A percentile compares a stretch with the other conserved stretches of the same genome.
Evolutionary conservation across 2,888 invertebrate species (phyloP).

Genomic region (Capitulum mitella): DNA sequence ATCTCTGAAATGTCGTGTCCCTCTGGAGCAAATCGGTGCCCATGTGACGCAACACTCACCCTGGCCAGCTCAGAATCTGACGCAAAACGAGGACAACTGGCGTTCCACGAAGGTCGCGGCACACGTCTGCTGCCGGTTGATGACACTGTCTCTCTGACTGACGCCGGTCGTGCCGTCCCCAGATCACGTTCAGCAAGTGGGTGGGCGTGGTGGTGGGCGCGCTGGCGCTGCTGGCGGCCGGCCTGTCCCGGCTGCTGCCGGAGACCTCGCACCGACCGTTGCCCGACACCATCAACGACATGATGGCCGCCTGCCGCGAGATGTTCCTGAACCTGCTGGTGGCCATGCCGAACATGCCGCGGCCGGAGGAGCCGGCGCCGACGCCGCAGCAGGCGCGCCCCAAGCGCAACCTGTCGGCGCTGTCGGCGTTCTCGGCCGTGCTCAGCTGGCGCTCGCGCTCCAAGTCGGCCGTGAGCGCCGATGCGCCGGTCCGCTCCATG

Average conservation of each 20-base stretch:
- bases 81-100: no score
- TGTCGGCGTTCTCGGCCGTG: slow-evolving; percentile 10
- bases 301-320: slow-evolving; percentile 23
- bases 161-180: not conserved
- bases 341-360: slow-evolving; percentile 17
- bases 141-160: not conserved
- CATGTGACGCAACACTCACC: no score
- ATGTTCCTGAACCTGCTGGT: slow-evolving; percentile 24
- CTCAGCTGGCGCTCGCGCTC: not conserved
- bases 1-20: no score
- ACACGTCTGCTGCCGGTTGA: no score
- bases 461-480: not conserved
- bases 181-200: slow-evolving; percentile 19
- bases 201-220: slow-evolving; percentile 6
- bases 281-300: slow-evolving; percentile 26
- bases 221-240: slow-evolving; percentile 7
- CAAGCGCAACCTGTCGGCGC: slow-evolving; percentile 14
- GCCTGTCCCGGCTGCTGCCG: not conserved
- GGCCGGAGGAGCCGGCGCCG: not conserved
- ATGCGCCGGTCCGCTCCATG: not conserved
- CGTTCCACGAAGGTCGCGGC: no score
- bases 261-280: slow-evolving; percentile 16
- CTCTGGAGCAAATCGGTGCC: no score
- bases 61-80: no score
- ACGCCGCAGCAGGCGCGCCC: not conserved